Evolutionary conservation across 2,888 invertebrate genomes (phyloP), one percentile per base, ranked within the genome.

Genomic region (Crioceris asparagi): DNA sequence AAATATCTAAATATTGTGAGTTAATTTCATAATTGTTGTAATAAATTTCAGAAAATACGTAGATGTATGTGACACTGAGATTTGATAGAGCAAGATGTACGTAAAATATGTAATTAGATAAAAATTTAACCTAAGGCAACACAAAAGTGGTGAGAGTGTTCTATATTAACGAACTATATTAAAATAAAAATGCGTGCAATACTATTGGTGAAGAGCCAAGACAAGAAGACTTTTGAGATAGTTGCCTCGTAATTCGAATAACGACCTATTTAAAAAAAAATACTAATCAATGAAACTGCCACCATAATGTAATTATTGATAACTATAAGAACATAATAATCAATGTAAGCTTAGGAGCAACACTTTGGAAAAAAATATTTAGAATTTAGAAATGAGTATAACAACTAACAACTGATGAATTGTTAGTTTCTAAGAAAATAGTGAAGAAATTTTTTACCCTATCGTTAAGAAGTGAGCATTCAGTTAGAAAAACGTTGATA

Each of bases 111-210:
- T 23, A 23, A 37, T 39, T 38, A 44, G n/a, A n/a, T n/a, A n/a
- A 41, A 47, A 46, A 44, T 49, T 23, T 10, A 49, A 49, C 44
- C 43, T 52, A 49, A 33, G 38, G 48, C 49, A 50, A 49, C 50
- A 49, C 41, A 47, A 15, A 10, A 48, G 33, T 43, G 46, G 49
- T 50, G 53, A 54, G 40, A 51, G 56, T 57, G 58, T 58, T 58
- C 57, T 47, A 53, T 53, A 57, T 45, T n/a, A 43, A 47, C 40
- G 49, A 52, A 56, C 55, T 55, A 57, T 56, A 56, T 58, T 55
- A 55, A 56, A 49, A 53, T 48, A n/a, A n/a, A n/a, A n/a, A 48
- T 49, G 50, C 51, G 52, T 52, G 52, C 52, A 49, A 45, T 32
- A 46, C 32, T 40, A 40, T 41, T 29, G 30, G 37, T 23, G 33